Evolutionary conservation across 2,113 vertebrate genomes (phyloP), one percentile per base, ranked within the genome.

Genomic region (Ictalurus punctatus): DNA sequence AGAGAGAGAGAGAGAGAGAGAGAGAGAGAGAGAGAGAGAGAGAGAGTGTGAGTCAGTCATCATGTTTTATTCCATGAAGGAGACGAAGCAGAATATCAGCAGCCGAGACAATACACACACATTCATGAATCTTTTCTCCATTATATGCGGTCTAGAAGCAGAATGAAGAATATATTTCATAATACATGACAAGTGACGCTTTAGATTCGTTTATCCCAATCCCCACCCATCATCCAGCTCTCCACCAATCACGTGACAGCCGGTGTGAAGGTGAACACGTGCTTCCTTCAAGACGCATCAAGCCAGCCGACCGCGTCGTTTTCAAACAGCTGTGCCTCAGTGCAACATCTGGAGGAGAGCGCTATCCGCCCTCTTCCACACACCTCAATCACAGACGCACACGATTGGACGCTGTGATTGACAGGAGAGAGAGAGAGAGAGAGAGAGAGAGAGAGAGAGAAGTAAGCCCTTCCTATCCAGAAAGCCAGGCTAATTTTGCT

Each of bases 11-110:
- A 86, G 17, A 76, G 85, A 61, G 85, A 89, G 27, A 91, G 19
- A 74, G 83, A 56, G 84, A 89, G n/a, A 91, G 90, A 48, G 54
- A 82, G n/a, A 85, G 16, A 85, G 16, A 34, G 34, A 34, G 34
- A 34, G 34, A 34, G 34, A 34, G 34, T 34, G 34, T 34, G 34
- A 34, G 34, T 34, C 54, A 71, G 54, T 93, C 93, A 93, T 91
- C 91, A 91, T 83, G 89, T 90, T 92, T 88, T 90, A 84, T 79
- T 56, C n/a, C 9, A 17, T 44, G 44, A 19, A 23, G 30, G 48
- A 59, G 10, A 88, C 65, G 61, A 34, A 40, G 48, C 25, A 54
- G 40, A 44, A 73, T 14, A 27, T 44, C 44, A 78, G 40, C 3
- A 1, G 0, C 37, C 44, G 23, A 83, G n/a, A 30, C 13, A 69